Conservation (phyloP, 2,797 vertebrate genomes). For the Oreortyx pictus region DNA sequence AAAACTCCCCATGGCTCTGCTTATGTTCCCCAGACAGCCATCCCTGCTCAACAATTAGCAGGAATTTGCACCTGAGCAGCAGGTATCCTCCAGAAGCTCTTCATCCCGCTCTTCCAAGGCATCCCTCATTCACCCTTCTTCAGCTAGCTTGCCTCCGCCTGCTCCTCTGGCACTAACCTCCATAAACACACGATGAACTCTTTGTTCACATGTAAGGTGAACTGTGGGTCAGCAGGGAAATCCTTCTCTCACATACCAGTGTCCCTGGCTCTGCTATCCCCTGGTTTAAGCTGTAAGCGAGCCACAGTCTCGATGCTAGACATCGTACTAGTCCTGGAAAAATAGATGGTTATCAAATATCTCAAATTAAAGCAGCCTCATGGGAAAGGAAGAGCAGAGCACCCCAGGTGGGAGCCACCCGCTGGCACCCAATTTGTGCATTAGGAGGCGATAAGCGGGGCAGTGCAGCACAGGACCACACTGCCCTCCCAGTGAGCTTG, state of each 20-base stretch:
- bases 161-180: background rate
- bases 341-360: conserved; percentile 7
- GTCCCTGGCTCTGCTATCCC: background rate
- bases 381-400: background rate
- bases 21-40: background rate
- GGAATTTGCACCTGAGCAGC: background rate
- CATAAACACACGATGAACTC: background rate
- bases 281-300: background rate
- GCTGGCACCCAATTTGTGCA: conserved; percentile 56
- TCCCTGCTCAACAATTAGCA: background rate
- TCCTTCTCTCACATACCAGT: background rate
- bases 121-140: background rate
- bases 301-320: background rate
- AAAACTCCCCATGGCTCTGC: background rate
- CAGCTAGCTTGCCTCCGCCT: background rate
- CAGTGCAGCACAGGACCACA: background rate
- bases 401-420: conserved; percentile 24
- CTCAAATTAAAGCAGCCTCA: conserved; percentile 36
- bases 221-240: background rate
- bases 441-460: conserved; percentile 59
- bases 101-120: background rate
- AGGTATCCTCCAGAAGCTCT: background rate
- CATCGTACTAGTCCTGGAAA: background rate
- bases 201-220: background rate
- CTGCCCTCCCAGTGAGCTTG: conserved; percentile 47